These are phyloP conservation scores for Cuniculus paca DNA, from an alignment of 2,797 vertebrate genomes.

Conservation along the genomic window DNA sequence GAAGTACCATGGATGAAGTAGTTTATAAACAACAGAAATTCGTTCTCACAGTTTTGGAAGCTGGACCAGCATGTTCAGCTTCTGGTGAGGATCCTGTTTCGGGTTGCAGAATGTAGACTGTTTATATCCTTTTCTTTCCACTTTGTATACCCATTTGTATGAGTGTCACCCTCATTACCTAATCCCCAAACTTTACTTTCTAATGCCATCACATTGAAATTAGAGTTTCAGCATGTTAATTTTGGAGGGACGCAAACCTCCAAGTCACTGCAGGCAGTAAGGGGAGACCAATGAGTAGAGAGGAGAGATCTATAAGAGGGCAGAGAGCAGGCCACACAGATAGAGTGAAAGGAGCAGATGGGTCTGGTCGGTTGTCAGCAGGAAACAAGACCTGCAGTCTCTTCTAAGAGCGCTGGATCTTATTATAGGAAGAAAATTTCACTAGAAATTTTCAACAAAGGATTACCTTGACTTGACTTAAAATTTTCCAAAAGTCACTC, in stretches of 20 bases:
- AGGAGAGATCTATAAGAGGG: neutral
- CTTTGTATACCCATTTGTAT: neutral
- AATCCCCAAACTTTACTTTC: neutral
- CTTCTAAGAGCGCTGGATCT: neutral
- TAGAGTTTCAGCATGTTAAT: neutral
- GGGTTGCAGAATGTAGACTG: too few relatives aligned
- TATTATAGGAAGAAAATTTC: neutral
- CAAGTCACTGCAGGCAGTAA: neutral
- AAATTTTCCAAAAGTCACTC: neutral
- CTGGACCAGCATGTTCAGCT: neutral
- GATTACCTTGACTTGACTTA: neutral
- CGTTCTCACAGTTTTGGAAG: neutral
- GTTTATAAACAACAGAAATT: neutral
- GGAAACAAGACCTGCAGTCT: neutral
- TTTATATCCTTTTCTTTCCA: neutral
- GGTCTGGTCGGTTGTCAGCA: neutral
- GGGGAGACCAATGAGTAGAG: neutral
- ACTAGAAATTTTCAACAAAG: conserved; percentile 26
- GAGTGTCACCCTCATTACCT: neutral
- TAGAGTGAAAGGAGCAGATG: neutral
- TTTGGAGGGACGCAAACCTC: neutral
- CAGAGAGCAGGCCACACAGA: neutral
- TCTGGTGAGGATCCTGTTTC: neutral
- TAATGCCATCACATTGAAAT: neutral
- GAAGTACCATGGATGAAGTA: neutral